Conservation (phyloP, 2,113 vertebrate genomes). For the Festucalex cinctus region DNA sequence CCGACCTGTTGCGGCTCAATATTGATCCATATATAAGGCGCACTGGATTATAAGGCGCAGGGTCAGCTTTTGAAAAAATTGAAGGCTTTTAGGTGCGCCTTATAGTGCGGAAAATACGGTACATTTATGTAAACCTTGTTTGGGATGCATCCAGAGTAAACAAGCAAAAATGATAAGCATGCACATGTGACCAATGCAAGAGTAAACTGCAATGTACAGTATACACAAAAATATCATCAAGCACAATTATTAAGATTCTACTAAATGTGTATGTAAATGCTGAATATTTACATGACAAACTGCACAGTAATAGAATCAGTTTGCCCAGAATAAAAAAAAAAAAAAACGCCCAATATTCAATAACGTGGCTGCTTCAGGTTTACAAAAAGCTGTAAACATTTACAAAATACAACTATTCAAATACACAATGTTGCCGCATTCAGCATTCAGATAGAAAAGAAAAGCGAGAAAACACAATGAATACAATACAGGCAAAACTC, state of each 20-base stretch:
- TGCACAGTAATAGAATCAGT: conserved; percentile 16
- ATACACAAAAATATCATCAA: conserved; percentile 31
- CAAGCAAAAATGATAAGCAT: neutral
- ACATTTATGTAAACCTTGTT: neutral
- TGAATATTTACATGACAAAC: conserved; percentile 7
- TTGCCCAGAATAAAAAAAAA: conserved; percentile 8
- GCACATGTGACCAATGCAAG: neutral
- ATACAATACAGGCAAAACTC: neutral
- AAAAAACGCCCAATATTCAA: neutral
- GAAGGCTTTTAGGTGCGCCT: too few relatives aligned
- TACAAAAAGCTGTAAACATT: neutral
- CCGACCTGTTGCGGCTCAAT: too few relatives aligned
- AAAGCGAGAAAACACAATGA: neutral
- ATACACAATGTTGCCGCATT: neutral
- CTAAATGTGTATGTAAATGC: conserved; percentile 21
- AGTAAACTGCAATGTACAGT: conserved; percentile 27
- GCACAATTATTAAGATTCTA: conserved; percentile 21
- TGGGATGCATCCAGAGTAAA: neutral
- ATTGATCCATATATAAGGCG: too few relatives aligned
- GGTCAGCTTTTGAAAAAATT: too few relatives aligned
- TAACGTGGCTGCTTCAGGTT: neutral
- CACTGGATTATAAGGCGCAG: too few relatives aligned
- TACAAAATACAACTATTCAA: neutral
- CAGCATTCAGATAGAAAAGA: neutral
- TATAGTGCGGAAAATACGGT: too few relatives aligned